Base-by-base conservation (phyloP, 2,113 vertebrate genomes). In the Pelusios castaneus region DNA sequence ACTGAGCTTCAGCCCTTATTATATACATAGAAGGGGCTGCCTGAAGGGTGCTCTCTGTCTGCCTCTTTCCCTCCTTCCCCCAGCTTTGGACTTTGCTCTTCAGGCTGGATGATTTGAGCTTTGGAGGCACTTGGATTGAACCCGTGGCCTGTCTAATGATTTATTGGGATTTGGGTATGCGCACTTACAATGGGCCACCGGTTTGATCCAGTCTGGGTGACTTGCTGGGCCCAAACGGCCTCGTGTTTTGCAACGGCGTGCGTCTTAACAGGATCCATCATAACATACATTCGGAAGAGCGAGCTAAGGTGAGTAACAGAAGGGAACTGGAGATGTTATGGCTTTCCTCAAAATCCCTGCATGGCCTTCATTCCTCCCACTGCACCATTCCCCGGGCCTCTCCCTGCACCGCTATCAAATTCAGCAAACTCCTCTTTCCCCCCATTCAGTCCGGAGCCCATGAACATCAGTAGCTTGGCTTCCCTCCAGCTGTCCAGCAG, bases 401-500 rank as follows among this genome's bases (percentile, higher is more conserved):
- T 14, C 47, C 19, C 58, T 75, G 92, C 41, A 5, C 63, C 41
- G 80, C 84, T 75, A 31, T 83, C 87, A 56, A 93, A 41, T 94
- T 73, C 84, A 92, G 52, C 88, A 92, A 95, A 90, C 73, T 51
- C 29, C 77, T 87, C 78, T 89, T 95, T 70, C 79, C 60, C 92
- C 81, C 47, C 49, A 84, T 93, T 95, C 87, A 82, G 58, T 1
- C 21, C 90, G 60, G 76, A 93, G 56, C 85, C 81, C 52, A 38
- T 84, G 87, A 84, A 63, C 87, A 89, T 84, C 76, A 85, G 96
- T 87, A 67, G 0, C 88, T 88, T 94, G 95, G 89, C 95, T 88
- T 38, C 29, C 79, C 60, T 95, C 94, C 93, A 82, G 45, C 77
- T 95, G 91, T 97, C 89, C 93, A 96, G 93, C 52, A 89, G 94